Evolutionary conservation across 2,113 vertebrate genomes (phyloP).

Genomic region (Chloebia gouldiae): DNA sequence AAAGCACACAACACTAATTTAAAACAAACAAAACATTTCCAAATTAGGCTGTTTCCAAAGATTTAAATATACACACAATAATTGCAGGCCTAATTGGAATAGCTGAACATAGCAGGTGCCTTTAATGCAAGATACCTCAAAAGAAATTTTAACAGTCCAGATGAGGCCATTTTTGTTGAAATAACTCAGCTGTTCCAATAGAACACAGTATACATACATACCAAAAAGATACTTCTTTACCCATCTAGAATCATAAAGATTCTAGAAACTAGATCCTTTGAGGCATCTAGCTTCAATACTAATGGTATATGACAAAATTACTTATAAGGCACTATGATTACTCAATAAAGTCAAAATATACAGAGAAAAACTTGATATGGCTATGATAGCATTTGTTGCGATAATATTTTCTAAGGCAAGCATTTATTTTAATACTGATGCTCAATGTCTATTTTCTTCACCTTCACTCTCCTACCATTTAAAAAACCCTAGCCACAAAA

Average conservation of each 20-base stretch:
- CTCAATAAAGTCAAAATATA: background rate
- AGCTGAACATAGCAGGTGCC: background rate
- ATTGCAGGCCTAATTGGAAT: background rate
- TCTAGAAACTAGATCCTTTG: background rate
- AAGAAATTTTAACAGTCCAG: background rate
- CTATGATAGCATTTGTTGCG: background rate
- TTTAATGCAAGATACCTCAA: background rate
- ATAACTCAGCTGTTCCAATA: background rate
- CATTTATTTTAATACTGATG: background rate
- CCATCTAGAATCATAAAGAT: background rate
- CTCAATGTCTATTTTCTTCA: background rate
- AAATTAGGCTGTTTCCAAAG: background rate
- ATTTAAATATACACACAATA: background rate
- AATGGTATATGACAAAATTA: background rate
- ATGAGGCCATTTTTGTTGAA: background rate
- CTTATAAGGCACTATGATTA: background rate
- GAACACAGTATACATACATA: background rate
- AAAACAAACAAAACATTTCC: background rate
- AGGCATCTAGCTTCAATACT: background rate
- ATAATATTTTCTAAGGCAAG: background rate
- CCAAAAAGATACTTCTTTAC: background rate
- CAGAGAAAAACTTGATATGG: background rate
- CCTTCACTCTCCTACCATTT: background rate
- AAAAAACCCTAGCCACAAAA: background rate
- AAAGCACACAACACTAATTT: background rate